Conservation (phyloP, 2,888 invertebrate species). For the Seira sanloemensis region DNA sequence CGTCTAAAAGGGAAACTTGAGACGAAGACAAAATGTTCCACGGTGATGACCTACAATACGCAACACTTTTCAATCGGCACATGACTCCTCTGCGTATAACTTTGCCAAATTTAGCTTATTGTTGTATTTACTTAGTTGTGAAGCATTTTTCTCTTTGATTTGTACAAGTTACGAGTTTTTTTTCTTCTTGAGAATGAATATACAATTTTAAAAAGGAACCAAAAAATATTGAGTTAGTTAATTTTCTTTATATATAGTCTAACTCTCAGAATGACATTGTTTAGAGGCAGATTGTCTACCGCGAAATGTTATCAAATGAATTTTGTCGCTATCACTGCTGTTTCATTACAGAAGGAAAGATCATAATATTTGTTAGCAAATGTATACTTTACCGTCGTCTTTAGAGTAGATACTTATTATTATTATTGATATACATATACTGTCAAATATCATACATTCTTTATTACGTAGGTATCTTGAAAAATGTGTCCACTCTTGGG, state of each 20-base stretch:
- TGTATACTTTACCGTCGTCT: too few relatives aligned
- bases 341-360: not conserved
- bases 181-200: not conserved
- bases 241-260: not conserved
- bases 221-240: not conserved
- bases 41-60: not conserved
- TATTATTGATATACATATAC: not conserved
- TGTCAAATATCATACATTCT: slow-evolving; percentile 3
- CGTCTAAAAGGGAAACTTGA: not conserved
- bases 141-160: not conserved
- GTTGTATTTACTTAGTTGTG: not conserved
- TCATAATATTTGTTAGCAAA: too few relatives aligned
- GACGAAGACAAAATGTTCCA: not conserved
- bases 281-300: not conserved
- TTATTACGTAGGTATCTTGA: too few relatives aligned
- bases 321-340: not conserved
- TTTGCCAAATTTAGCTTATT: slow-evolving; percentile 32
- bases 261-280: not conserved
- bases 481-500: too few relatives aligned
- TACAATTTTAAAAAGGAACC: not conserved
- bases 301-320: too few relatives aligned
- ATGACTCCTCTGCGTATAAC: slow-evolving; percentile 45
- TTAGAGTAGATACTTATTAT: not conserved
- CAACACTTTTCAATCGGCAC: slow-evolving; percentile 24
- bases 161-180: not conserved